Base-by-base conservation (phyloP, 2,113 vertebrate species). In the Rhipidura dahli region DNA sequence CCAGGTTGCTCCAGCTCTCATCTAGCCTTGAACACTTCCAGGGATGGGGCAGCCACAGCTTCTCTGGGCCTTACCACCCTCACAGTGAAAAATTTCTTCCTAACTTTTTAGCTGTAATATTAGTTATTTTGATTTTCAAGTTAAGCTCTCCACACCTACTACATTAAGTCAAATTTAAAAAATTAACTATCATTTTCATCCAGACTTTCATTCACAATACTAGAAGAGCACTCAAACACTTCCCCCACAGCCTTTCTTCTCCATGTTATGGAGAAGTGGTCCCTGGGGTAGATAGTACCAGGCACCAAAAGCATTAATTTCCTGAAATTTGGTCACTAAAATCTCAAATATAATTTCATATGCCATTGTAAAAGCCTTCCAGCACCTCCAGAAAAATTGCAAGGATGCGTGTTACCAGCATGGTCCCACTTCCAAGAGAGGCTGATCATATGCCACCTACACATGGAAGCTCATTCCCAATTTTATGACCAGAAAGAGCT, bases 321-420 rank as follows among this genome's bases (percentile, higher is more conserved):
- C 50, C 16, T 66, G 15, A 57, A 80, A 81, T 31, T 13, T 81
- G 27, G 51, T 28, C 1, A 1, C 8, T 77, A 24, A 70, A 83
- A n/a, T 20, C 15, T 28, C 51, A 59, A 59, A 13, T 20, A n/a
- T 2, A 0, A 1, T 86, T 59, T 64, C 13, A 27, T 2, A 8
- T 1, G 4, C 20, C 22, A 44, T 4, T 54, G 30, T 18, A 56
- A 76, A 71, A 87, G 37, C 49, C 61, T 39, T 27, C 18, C 21
- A 72, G 26, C 12, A 15, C 59, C 15, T 49, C 20, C 63, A 73
- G 59, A 37, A 35, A 65, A 77, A 42, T 8, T 18, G 16, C 13
- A 40, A 20, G 40, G 31, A 35, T 21, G 7, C 14, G 13, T 40
- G 56, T 70, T 33, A 83, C 6, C 37, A 56, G 51, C 14, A 23